Evolutionary conservation across 2,797 vertebrate species (phyloP), one percentile per base, ranked within the genome.

Genomic region (Setipinna tenuifilis): DNA sequence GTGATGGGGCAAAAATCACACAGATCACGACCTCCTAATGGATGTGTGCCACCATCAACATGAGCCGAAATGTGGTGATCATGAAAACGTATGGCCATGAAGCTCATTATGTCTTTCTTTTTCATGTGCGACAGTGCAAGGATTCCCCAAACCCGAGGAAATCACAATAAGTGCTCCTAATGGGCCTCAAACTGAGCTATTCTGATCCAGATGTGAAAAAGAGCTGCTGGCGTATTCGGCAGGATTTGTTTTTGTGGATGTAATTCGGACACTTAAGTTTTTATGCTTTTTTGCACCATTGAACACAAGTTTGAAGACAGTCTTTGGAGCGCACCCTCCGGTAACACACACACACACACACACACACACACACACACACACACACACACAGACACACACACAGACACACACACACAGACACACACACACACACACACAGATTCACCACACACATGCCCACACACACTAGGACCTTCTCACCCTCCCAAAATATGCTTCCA

Each of bases 251-350:
- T 78, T 78, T 82, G 61, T 88, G 84, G 83, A 83, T 87, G 82
- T 87, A 88, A 88, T 86, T 89, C 82, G 85, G 89, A 88, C 83
- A 87, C 89, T 90, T 90, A 87, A 84, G 80, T 87, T 89, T 86
- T 88, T 88, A 89, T 89, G 89, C 87, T 87, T 82, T 81, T 84
- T 85, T 71, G 82, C 88, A 35, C 86, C 89, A 90, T 89, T 89
- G 85, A 90, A 86, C 83, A 23, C 85, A 86, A 89, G 90, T 90
- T 89, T 25, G 83, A 90, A 90, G 89, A 86, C 86, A 82, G 89
- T 85, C 86, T 85, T 75, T 57, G 35, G 80, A 80, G 0, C 44
- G 2, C 81, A 17, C 65, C 31, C 28, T 44, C 31, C 1, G 50
- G 50, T 14, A 54, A 21, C 5, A 78, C 19, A 44, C 71, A 75